Percentiles rank a stretch among this genome's conserved stretches.
These are phyloP conservation scores for Cecidostiba fungosa DNA, from an alignment of 2,888 invertebrate species.

Conservation along the genomic window DNA sequence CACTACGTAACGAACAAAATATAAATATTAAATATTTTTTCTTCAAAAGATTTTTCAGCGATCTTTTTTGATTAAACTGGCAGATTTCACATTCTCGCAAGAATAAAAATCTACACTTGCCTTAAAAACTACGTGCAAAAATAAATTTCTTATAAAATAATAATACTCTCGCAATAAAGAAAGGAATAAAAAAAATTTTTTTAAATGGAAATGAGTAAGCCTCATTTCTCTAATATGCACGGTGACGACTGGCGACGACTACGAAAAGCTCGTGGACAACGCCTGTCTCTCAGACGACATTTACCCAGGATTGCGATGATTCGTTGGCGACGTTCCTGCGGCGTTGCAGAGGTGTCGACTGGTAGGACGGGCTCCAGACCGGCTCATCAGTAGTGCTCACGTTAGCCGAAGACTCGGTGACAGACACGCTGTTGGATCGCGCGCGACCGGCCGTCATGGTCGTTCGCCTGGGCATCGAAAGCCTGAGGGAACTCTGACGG, in stretches of 20 bases:
- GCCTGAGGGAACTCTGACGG: constrained; percentile 74
- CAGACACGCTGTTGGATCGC: constrained; percentile 76
- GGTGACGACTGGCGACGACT: background rate
- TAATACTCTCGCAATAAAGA: constrained; percentile 7
- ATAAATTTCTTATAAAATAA: constrained; percentile 2
- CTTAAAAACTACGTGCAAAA: background rate
- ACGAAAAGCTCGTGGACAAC: background rate
- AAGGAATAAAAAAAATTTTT: background rate
- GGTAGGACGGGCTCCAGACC: constrained; percentile 73
- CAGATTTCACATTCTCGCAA: background rate
- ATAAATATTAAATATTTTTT: background rate
- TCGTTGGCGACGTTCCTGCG: constrained; percentile 65
- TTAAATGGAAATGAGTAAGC: background rate
- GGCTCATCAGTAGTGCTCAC: constrained; percentile 23
- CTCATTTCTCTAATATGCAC: background rate
- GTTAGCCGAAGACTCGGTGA: constrained; percentile 67
- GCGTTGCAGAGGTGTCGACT: constrained; percentile 73
- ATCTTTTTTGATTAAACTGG: background rate
- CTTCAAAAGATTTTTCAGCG: background rate
- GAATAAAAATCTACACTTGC: background rate
- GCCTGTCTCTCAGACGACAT: background rate
- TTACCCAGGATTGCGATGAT: constrained; percentile 71
- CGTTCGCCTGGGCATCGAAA: constrained; percentile 71
- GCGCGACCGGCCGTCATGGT: constrained; percentile 67
- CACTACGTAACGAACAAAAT: background rate